Base-by-base conservation (phyloP, 1,140 invertebrate species). In the Euwallacea fornicatus region DNA sequence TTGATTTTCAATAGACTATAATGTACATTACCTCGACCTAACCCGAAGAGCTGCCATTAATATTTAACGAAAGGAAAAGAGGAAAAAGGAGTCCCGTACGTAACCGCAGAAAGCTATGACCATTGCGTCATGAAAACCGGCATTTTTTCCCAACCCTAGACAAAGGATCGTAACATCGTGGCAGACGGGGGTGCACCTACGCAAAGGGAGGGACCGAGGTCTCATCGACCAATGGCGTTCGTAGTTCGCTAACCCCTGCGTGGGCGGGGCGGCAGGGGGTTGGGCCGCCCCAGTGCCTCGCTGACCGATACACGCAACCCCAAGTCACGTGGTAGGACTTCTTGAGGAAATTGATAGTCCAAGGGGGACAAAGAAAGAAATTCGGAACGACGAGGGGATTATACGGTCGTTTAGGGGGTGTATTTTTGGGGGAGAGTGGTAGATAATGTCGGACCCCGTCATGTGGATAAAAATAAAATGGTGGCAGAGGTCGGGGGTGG, bases 271-370 rank as follows among this genome's bases (percentile, higher is more conserved):
- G 56, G 60, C 13, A 42, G 59, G 56, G 67, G 67, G 67, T 50
- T 55, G 67, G 67, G 50, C 67, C 59, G 67, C 42, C 67, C 67
- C 59, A 69, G 67, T 69, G 67, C 66, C 66, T 68, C 66, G 66
- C 58, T 68, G 66, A 69, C 67, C 67, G 67, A 69, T 69, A 69
- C 67, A 69, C 67, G 67, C 67, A 63, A 69, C 60, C 67, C 59
- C 47, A 11, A 63, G 60, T 69, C 67, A 69, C 67, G 67, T 69
- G 67, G 56, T 46, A 11, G 9, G 50, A 42, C 33, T 43, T 66
- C 64, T 66, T 58, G 64, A 50, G 64, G 64, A 66, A 66, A 66
- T 66, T 66, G 64, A 66, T 58, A 66, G 64, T 66, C 54, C 47
- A 50, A 58, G 54, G 44, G 54, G 64, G 64, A 66, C 64, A 66